Evolutionary conservation across 2,888 invertebrate genomes (phyloP).

Genomic region (Tachina grossa): DNA sequence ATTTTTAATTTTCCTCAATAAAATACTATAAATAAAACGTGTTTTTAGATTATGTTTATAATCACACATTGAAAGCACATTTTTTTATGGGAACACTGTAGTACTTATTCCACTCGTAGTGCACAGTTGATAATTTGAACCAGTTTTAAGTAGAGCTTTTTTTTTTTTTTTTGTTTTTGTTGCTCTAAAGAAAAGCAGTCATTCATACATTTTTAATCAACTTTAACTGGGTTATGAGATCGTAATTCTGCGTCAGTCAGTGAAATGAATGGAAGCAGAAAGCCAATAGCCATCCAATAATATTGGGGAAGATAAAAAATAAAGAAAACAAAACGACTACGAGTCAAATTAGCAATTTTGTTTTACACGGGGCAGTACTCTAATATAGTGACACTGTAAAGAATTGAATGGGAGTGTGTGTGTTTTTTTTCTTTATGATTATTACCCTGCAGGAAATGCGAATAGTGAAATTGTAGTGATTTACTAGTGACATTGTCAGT

Average conservation of each 20-base stretch:
- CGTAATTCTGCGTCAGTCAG: slow-evolving; percentile 24
- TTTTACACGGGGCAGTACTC: slow-evolving; percentile 26
- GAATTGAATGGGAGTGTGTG: background rate
- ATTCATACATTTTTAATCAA: slow-evolving; percentile 41
- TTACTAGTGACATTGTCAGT: too few relatives aligned
- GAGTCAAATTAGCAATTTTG: slow-evolving; percentile 17
- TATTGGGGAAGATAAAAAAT: background rate
- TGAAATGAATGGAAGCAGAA: slow-evolving; percentile 19
- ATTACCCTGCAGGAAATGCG: too few relatives aligned
- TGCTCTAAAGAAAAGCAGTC: slow-evolving; percentile 46
- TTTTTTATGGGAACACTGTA: slow-evolving; percentile 25
- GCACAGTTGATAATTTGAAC: slow-evolving; percentile 29
- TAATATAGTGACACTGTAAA: slow-evolving; percentile 31
- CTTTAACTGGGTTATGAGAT: slow-evolving; percentile 64
- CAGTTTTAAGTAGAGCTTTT: slow-evolving; percentile 38
- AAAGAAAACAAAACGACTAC: background rate
- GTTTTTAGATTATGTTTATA: slow-evolving; percentile 26
- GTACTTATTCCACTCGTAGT: slow-evolving; percentile 14
- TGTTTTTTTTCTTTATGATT: background rate
- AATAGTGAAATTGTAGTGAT: too few relatives aligned
- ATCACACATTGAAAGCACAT: slow-evolving; percentile 39
- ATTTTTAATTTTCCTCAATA: slow-evolving; percentile 11
- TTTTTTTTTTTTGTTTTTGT: background rate
- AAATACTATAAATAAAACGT: slow-evolving; percentile 38
- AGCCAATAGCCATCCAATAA: slow-evolving; percentile 45